Base-by-base conservation (phyloP, 2,797 vertebrate genomes). In the Pipistrellus pygmaeus region DNA sequence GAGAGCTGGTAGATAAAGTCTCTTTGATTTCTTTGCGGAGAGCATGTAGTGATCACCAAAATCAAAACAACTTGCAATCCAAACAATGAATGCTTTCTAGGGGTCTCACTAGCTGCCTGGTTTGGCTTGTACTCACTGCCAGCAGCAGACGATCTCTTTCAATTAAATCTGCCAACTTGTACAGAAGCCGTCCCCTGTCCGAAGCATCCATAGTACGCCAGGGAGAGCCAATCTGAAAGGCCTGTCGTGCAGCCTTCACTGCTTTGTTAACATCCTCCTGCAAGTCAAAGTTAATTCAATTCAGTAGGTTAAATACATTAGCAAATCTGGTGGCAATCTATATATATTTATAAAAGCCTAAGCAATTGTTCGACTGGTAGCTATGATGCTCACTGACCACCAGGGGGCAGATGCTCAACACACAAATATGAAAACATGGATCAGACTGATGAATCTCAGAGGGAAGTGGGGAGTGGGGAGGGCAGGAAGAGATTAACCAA, bases 151-250 rank as follows among this genome's bases (percentile, higher is more conserved):
- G 97, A 90, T 99, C 99, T 96, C 99, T 98, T 97, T 99, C 99
- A 32, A 99, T 96, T 93, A 99, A 98, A 95, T 99, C 99, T 25
- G 99, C 99, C 21, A 99, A 97, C 93, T 98, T 99, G 93, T 97
- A 97, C 25, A 99, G 87, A 2, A 99, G 98, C 38, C 96, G 97
- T 30, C 99, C 99, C 86, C 99, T 96, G 89, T 98, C 98, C 1
- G 99, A 99, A 94, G 99, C 99, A 86, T 99, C 99, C 98, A 99
- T 99, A 6, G 98, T 98, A 44, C 99, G 98, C 99, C 99, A 99
- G n/a, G 97, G 96, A 9, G 99, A 99, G 11, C 99, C 99, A 6
- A 98, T 95, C 97, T 99, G 98, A 94, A 99, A 99, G 95, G 99
- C 99, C 13, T 98, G 97, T 66, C 98, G 98, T n/a, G 99, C 99